A percentile compares a stretch with the other conserved stretches of the same genome.
Conservation (phyloP, 2,797 vertebrate genomes). For the Mallotus villosus region DNA sequence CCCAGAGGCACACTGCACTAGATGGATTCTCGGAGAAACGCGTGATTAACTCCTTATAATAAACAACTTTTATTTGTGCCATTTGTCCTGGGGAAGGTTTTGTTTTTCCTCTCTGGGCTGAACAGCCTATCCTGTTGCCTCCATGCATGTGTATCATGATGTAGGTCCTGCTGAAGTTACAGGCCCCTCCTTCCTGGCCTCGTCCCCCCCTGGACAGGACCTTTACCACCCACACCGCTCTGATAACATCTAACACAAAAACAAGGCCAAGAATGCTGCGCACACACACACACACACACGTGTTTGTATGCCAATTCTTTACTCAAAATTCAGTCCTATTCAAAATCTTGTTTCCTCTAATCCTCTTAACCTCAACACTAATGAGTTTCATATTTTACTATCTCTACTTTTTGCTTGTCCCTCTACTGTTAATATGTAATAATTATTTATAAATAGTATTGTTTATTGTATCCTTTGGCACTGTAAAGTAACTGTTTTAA, state of each 20-base stretch:
- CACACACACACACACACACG: background rate
- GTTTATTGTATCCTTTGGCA: background rate
- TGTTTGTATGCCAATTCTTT: background rate
- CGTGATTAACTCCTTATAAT: background rate
- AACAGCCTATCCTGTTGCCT: conserved; percentile 22
- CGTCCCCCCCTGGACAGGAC: conserved; percentile 35
- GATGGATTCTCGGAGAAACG: background rate
- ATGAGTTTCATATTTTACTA: no score
- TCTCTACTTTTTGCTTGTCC: no score
- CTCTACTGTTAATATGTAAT: no score
- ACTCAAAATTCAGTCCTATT: no score
- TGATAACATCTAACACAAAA: conserved; percentile 40
- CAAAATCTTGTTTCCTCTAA: no score
- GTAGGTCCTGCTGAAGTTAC: conserved; percentile 26
- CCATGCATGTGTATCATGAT: conserved; percentile 40
- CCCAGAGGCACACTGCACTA: conserved; percentile 23
- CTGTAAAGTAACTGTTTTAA: no score
- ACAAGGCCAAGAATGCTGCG: conserved; percentile 10
- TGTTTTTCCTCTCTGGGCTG: conserved; percentile 25
- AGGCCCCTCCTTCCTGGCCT: conserved; percentile 17
- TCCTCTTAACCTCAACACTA: no score
- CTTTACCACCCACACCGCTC: conserved; percentile 54
- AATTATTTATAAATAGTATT: no score
- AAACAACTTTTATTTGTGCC: background rate
- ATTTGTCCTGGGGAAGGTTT: background rate